A percentile compares a stretch with the other conserved stretches of the same genome.
Evolutionary conservation across 2,797 vertebrate species (phyloP).

Genomic region (Carcharodon carcharias): DNA sequence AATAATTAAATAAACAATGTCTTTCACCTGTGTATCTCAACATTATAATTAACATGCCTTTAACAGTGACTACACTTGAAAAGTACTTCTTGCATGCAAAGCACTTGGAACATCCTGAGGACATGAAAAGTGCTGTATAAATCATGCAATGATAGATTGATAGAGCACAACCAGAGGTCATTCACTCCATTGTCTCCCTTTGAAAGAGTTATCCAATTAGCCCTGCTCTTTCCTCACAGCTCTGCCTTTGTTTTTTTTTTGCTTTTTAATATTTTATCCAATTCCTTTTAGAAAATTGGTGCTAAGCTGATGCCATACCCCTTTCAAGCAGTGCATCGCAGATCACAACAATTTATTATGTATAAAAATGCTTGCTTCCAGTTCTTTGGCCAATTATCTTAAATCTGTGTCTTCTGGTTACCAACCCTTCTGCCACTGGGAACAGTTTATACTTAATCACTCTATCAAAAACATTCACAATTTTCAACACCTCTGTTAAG

Average conservation of each 20-base stretch:
- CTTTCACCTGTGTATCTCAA: too few species aligned
- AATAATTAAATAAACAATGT: too few species aligned
- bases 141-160: not conserved
- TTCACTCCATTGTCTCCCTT: not conserved
- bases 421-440: not conserved
- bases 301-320: too few species aligned
- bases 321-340: too few species aligned
- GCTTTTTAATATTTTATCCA: too few species aligned
- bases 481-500: not conserved
- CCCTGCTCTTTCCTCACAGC: not conserved
- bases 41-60: too few species aligned
- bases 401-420: not conserved
- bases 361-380: not conserved
- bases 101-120: not conserved
- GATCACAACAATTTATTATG: not conserved
- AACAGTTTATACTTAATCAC: not conserved
- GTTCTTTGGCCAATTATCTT: not conserved
- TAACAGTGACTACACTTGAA: not conserved
- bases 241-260: not conserved
- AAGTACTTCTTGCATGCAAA: not conserved
- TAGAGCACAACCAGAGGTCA: too few species aligned
- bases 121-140: not conserved
- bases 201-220: not conserved
- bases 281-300: too few species aligned
- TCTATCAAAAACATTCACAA: not conserved